A percentile compares a stretch with the other conserved stretches of the same genome.
phyloP scores from a whole-genome alignment of 1,140 invertebrate genomes.

The Drosophila tani region DNA sequence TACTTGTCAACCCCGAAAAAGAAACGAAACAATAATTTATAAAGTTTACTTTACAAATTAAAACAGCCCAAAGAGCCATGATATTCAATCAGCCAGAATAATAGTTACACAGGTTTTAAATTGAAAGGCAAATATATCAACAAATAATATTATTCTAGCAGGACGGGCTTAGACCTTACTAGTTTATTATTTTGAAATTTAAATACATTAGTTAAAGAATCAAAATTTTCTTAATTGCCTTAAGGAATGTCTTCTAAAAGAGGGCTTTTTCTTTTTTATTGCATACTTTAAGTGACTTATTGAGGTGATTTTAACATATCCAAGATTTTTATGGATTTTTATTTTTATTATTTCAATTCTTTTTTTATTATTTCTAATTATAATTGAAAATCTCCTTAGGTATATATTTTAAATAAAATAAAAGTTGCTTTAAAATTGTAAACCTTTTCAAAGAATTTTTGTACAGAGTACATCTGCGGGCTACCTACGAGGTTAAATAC shows the following conservation, averaged over 20 bases:
- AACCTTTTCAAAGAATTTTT: not conserved
- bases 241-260: too few relatives aligned
- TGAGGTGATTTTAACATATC: not conserved
- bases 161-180: not conserved
- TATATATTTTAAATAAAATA: too few relatives aligned
- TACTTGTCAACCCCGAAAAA: not conserved
- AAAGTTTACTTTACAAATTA: slow-evolving; percentile 16
- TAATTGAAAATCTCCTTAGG: too few relatives aligned
- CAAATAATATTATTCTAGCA: not conserved
- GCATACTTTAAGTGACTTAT: not conserved
- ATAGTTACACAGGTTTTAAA: not conserved
- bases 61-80: slow-evolving; percentile 12
- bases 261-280: not conserved
- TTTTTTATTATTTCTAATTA: too few relatives aligned
- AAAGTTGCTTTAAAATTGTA: too few relatives aligned
- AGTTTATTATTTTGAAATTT: not conserved
- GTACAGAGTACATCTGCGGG: not conserved
- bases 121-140: slow-evolving; percentile 3
- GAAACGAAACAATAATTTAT: not conserved
- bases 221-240: not conserved
- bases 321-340: too few relatives aligned
- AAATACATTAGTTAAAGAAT: not conserved
- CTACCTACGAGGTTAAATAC: not conserved
- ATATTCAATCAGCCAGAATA: slow-evolving; percentile 22
- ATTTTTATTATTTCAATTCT: too few relatives aligned